These are phyloP conservation scores for Gallinago media DNA, from an alignment of 2,113 vertebrate species.

Conservation along the genomic window DNA sequence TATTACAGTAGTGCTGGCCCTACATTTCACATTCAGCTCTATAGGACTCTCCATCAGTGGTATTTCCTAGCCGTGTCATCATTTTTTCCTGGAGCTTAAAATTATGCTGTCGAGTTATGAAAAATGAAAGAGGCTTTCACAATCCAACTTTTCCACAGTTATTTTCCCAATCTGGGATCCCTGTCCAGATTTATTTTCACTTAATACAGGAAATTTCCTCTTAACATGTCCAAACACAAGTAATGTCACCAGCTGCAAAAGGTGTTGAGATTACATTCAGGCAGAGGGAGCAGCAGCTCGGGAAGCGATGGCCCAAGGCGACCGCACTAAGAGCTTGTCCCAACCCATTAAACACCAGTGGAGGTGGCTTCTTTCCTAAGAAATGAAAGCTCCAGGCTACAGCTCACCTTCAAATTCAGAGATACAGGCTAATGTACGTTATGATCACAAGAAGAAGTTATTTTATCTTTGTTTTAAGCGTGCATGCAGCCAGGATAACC, in stretches of 20 bases:
- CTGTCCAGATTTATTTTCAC: conserved; percentile 5
- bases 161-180: not conserved
- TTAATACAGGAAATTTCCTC: not conserved
- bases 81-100: not conserved
- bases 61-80: not conserved
- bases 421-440: not conserved
- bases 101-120: not conserved
- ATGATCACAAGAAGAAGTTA: not conserved
- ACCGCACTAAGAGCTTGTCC: conserved; percentile 44
- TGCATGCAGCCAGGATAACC: not conserved
- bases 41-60: not conserved
- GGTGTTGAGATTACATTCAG: not conserved
- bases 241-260: not conserved
- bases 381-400: conserved; percentile 29
- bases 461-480: not conserved
- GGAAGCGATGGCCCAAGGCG: not conserved
- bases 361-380: conserved; percentile 17
- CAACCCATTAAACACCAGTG: conserved; percentile 33
- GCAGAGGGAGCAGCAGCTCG: not conserved
- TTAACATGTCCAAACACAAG: not conserved
- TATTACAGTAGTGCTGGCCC: not conserved
- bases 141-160: not conserved
- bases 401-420: conserved; percentile 46
- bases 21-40: not conserved
- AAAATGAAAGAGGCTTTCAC: not conserved